Evolutionary conservation across 2,888 invertebrate genomes (phyloP).

Genomic region (Lysandra coridon): DNA sequence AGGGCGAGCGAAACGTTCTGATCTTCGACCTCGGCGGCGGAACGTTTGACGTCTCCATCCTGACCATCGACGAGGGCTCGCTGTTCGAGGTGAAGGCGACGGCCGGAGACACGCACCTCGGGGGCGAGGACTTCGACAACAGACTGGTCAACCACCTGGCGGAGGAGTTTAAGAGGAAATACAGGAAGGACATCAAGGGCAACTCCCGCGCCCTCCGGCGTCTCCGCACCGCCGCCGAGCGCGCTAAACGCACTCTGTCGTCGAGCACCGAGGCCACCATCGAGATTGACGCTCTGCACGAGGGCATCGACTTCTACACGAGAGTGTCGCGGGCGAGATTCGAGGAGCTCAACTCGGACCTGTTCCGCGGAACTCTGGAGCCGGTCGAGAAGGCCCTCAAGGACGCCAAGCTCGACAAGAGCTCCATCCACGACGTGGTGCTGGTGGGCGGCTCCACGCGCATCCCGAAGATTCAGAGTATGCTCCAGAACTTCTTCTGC

Average conservation of each 20-base stretch:
- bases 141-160: constrained; percentile 83
- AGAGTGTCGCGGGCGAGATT: constrained; percentile 87
- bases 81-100: constrained; percentile 90
- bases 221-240: constrained; percentile 87
- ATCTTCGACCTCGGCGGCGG: constrained; percentile 84
- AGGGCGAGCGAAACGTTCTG: constrained; percentile 82
- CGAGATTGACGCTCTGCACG: constrained; percentile 87
- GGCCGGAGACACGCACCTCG: constrained; percentile 91
- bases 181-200: constrained; percentile 83
- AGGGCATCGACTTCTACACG: constrained; percentile 86
- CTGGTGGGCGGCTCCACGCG: constrained; percentile 91
- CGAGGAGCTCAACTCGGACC: constrained; percentile 86
- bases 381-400: constrained; percentile 89
- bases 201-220: constrained; percentile 85
- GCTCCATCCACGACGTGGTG: constrained; percentile 87
- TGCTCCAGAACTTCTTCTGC: constrained; percentile 88
- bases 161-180: constrained; percentile 86
- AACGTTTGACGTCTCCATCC: constrained; percentile 91
- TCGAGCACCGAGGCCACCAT: constrained; percentile 88
- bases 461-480: constrained; percentile 88
- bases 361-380: constrained; percentile 86
- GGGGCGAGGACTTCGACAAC: constrained; percentile 86
- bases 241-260: constrained; percentile 88
- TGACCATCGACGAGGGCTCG: constrained; percentile 90
- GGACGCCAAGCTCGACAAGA: constrained; percentile 90